Evolutionary conservation across 2,113 vertebrate genomes (phyloP).

Genomic region (Monarcha castaneiventris): DNA sequence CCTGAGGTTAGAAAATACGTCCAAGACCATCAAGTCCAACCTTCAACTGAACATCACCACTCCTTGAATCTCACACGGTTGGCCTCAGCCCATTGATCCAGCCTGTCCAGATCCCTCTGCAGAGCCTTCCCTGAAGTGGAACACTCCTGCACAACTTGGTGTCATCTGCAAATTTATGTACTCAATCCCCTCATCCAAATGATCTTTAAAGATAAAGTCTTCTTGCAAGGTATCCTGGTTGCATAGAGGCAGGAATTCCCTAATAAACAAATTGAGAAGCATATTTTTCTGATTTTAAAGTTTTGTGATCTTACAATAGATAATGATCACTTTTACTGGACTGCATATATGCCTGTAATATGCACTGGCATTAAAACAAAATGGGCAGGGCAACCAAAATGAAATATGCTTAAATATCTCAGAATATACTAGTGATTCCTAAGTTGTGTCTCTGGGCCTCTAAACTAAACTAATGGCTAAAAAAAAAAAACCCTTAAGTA

Average conservation of each 20-base stretch:
- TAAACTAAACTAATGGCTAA: background rate
- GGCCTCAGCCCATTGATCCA: background rate
- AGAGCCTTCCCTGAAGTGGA: background rate
- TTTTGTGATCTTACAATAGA: background rate
- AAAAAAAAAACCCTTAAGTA: background rate
- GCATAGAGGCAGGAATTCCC: background rate
- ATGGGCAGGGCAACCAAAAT: background rate
- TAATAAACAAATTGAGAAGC: background rate
- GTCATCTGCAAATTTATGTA: background rate
- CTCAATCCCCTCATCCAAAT: background rate
- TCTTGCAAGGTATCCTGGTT: background rate
- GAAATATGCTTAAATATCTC: background rate
- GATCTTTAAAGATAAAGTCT: background rate
- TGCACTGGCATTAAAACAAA: background rate
- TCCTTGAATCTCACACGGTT: rapidly evolving
- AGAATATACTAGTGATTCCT: background rate
- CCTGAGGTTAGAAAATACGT: background rate
- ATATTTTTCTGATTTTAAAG: background rate
- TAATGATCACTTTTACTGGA: background rate
- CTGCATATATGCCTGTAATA: background rate
- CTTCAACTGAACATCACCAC: background rate
- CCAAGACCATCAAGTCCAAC: rapidly evolving
- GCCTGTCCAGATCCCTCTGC: background rate
- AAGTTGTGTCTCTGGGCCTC: background rate
- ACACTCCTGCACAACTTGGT: background rate